Conservation (phyloP, 1,140 invertebrate genomes). For the Drosophila bifasciata region DNA sequence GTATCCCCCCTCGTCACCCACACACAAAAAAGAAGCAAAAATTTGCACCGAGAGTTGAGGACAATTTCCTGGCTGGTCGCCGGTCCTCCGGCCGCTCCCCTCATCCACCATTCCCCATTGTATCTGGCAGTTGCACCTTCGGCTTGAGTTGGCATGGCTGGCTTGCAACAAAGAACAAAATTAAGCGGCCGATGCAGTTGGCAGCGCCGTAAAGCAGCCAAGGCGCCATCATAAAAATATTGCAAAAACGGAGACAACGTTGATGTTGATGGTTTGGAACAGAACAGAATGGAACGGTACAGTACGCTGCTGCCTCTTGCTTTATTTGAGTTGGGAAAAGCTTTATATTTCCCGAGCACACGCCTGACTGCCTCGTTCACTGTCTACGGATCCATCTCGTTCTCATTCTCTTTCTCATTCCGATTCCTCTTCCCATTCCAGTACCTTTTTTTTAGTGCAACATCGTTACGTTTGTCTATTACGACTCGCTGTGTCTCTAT, state of each 20-base stretch:
- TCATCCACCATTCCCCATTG: background rate
- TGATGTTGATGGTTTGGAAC: conserved; percentile 54
- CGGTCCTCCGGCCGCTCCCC: conserved; percentile 11
- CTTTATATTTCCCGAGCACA: conserved; percentile 55
- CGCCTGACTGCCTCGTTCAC: conserved; percentile 56
- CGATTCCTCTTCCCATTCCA: conserved; percentile 6
- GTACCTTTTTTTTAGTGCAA: conserved; percentile 53
- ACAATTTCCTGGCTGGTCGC: conserved; percentile 65
- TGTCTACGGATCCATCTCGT: conserved; percentile 20
- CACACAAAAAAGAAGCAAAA: conserved; percentile 56
- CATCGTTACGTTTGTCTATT: conserved; percentile 77
- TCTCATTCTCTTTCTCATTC: conserved; percentile 1
- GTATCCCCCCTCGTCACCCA: background rate
- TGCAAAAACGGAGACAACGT: conserved; percentile 58
- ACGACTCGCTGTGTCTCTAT: conserved; percentile 63
- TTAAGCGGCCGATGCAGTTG: conserved; percentile 72
- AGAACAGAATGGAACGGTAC: background rate
- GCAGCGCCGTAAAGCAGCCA: conserved; percentile 69
- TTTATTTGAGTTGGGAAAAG: conserved; percentile 56
- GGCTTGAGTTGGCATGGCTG: background rate
- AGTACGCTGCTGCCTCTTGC: conserved; percentile 19
- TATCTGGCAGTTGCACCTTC: background rate
- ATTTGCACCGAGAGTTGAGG: conserved; percentile 25
- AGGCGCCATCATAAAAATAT: conserved; percentile 81
- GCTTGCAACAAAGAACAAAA: conserved; percentile 70